These are phyloP conservation scores for Dryoscopus gambensis DNA, from an alignment of 2,113 vertebrate species.

Conservation along the genomic window DNA sequence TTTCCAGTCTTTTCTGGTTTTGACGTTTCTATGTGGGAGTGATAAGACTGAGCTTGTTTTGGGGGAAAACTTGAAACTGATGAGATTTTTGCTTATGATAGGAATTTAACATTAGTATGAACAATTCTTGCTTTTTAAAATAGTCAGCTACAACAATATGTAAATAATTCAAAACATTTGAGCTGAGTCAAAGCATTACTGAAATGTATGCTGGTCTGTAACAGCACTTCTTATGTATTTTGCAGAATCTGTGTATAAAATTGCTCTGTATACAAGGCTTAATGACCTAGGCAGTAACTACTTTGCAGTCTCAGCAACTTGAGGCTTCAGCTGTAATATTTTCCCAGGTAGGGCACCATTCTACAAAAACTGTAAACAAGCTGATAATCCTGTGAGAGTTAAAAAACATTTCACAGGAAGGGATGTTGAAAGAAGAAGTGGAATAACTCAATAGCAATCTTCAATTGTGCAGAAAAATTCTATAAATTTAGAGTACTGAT, in stretches of 20 bases:
- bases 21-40: background rate
- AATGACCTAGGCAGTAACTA: background rate
- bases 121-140: background rate
- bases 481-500: background rate
- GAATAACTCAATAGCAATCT: background rate
- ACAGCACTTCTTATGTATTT: background rate
- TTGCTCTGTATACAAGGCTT: background rate
- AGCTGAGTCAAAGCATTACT: background rate
- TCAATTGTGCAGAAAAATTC: background rate
- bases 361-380: background rate
- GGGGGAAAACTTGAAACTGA: background rate
- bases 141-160: background rate
- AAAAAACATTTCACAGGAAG: background rate
- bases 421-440: background rate
- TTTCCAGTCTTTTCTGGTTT: background rate
- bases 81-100: background rate
- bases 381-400: background rate
- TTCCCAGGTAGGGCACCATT: background rate
- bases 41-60: background rate
- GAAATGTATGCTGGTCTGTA: background rate
- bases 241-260: background rate
- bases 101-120: background rate
- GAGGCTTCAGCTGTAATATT: background rate
- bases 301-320: background rate
- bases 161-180: background rate